Percentiles rank a stretch among this genome's conserved stretches.
These are phyloP conservation scores for Sylvietta virens DNA, from an alignment of 2,113 vertebrate species.

Conservation along the genomic window DNA sequence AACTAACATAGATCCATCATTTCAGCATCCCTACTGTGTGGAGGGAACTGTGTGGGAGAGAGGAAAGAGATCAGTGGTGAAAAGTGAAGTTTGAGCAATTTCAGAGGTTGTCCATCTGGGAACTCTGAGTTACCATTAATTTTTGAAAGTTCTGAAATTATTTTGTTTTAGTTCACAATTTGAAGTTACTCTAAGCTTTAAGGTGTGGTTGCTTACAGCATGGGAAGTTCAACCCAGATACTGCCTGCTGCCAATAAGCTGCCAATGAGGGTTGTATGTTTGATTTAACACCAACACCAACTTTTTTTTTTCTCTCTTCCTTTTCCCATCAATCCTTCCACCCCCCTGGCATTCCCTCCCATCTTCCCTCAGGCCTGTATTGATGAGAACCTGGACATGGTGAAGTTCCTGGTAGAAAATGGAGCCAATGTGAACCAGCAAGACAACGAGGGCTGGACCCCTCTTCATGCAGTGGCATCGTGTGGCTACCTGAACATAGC, in stretches of 20 bases:
- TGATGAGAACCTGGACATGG: conserved; percentile 92
- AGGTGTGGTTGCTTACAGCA: background rate
- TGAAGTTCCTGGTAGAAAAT: conserved; percentile 86
- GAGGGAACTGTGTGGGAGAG: background rate
- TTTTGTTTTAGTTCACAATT: background rate
- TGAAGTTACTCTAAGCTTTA: background rate
- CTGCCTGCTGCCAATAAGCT: background rate
- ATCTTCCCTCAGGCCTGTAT: conserved; percentile 84
- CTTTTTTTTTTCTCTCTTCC: background rate
- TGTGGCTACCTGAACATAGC: conserved; percentile 91
- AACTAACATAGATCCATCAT: background rate
- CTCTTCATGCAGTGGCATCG: conserved; percentile 90
- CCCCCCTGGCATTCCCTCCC: background rate
- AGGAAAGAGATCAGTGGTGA: background rate
- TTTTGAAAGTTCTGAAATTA: background rate
- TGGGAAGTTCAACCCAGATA: background rate
- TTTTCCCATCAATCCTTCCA: background rate
- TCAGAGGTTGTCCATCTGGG: background rate
- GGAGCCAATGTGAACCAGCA: conserved; percentile 88
- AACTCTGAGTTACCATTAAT: background rate
- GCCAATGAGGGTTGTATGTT: background rate
- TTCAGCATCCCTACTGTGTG: rapidly evolving
- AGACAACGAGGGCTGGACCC: conserved; percentile 95
- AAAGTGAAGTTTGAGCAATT: background rate
- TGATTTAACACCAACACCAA: background rate